Percentiles rank a stretch among this genome's conserved stretches.
Conservation (phyloP, 2,888 invertebrate genomes). For the Strigamia transsilvanica region DNA sequence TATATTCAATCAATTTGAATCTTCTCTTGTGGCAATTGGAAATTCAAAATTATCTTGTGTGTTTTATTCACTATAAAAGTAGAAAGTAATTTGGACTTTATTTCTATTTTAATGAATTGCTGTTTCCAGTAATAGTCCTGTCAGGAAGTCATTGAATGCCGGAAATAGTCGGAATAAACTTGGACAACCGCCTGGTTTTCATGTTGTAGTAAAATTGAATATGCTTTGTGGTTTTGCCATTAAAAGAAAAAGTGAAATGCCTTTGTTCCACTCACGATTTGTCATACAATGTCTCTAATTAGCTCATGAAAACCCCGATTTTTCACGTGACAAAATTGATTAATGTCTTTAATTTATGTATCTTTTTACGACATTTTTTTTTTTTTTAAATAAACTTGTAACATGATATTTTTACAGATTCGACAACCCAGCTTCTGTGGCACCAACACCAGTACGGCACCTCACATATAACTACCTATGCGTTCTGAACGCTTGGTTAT, state of each 20-base stretch:
- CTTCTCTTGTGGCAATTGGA: too few species aligned
- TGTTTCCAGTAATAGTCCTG: conserved; percentile 14
- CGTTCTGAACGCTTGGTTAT: conserved; percentile 87
- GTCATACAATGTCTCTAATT: neutral
- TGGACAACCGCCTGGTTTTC: conserved; percentile 10
- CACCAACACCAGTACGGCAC: conserved; percentile 82
- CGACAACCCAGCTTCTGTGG: conserved; percentile 95
- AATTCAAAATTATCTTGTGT: too few species aligned
- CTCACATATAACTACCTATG: conserved; percentile 92
- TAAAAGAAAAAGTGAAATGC: neutral
- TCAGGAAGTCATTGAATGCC: conserved; percentile 18
- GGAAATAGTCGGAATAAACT: conserved; percentile 31
- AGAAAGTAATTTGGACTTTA: conserved; percentile 22
- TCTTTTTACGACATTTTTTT: neutral
- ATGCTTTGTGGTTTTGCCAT: conserved; percentile 6
- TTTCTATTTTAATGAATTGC: conserved; percentile 22
- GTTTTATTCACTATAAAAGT: neutral
- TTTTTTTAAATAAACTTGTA: too few species aligned
- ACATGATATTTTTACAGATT: conserved; percentile 70
- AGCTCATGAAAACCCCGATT: neutral
- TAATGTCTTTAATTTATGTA: neutral
- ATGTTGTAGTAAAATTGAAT: conserved; percentile 9
- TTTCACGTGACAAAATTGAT: conserved; percentile 11
- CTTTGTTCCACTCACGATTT: neutral
- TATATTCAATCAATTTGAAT: too few species aligned